Conservation (phyloP, 2,797 vertebrate species). For the Lacerta bilineata region DNA sequence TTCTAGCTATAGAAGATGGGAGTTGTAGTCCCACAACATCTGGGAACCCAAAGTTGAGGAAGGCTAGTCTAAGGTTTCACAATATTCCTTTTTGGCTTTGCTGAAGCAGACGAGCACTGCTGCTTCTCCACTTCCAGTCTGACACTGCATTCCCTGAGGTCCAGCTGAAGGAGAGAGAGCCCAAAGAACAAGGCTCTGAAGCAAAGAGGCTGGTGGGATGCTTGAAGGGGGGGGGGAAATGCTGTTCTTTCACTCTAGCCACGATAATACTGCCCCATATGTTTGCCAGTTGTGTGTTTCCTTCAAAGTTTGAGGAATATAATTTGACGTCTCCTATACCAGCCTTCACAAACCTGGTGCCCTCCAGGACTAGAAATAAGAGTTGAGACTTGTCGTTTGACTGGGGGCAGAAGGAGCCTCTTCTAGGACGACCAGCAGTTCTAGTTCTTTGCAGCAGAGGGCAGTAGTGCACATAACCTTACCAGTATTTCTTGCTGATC, state of each 20-base stretch:
- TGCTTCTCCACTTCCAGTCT: not conserved
- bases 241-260: not conserved
- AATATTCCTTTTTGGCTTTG: not conserved
- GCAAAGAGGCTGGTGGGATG: not conserved
- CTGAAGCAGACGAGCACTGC: not conserved
- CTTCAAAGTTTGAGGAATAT: not conserved
- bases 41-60: no score
- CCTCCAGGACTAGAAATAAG: not conserved
- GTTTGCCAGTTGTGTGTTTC: not conserved
- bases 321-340: not conserved
- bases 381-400: not conserved
- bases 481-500: not conserved
- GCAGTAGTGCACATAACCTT: not conserved
- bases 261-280: not conserved
- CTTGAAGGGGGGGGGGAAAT: no score
- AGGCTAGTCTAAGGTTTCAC: no score
- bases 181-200: not conserved
- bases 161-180: not conserved
- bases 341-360: no score
- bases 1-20: no score
- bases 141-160: not conserved
- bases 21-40: no score
- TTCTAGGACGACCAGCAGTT: not conserved
- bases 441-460: conserved; percentile 26
- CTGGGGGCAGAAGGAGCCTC: not conserved